These are phyloP conservation scores for Corynorhinus townsendii DNA, from an alignment of 2,113 vertebrate species.

Conservation along the genomic window DNA sequence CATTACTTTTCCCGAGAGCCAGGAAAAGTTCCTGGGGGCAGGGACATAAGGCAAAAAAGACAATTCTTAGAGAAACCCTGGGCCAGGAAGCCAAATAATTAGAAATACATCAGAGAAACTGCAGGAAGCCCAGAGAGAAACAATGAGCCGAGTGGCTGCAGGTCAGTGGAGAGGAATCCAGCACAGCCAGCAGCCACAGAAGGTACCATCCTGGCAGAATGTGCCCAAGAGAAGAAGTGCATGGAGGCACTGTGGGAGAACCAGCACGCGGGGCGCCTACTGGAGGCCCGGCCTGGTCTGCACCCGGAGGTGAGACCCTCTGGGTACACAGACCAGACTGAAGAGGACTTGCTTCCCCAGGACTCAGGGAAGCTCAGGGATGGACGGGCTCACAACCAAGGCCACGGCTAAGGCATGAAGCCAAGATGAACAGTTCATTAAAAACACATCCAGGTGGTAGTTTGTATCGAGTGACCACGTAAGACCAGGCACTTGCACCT, in stretches of 20 bases:
- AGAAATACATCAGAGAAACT: constrained; percentile 11
- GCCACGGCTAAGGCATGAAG: not conserved
- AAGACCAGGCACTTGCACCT: fast-evolving
- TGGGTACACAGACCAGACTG: not conserved
- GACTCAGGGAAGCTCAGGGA: not conserved
- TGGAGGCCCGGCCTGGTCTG: not conserved
- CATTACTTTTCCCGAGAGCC: no score
- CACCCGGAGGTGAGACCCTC: fast-evolving
- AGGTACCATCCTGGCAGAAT: not conserved
- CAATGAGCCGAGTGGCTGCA: not conserved
- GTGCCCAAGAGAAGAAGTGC: fast-evolving
- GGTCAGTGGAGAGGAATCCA: not conserved
- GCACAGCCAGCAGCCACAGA: not conserved
- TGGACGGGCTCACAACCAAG: not conserved
- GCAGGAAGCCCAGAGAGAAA: not conserved
- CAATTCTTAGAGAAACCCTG: not conserved
- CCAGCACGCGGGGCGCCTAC: fast-evolving
- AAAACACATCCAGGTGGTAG: not conserved
- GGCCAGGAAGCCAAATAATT: not conserved
- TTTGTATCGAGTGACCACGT: not conserved
- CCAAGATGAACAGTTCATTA: not conserved
- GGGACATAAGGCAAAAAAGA: not conserved
- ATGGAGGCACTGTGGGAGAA: fast-evolving
- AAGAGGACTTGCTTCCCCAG: not conserved
- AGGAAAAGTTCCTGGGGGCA: not conserved